phyloP scores from a whole-genome alignment of 2,113 vertebrate species.

The Oreotrochilus melanogaster region DNA sequence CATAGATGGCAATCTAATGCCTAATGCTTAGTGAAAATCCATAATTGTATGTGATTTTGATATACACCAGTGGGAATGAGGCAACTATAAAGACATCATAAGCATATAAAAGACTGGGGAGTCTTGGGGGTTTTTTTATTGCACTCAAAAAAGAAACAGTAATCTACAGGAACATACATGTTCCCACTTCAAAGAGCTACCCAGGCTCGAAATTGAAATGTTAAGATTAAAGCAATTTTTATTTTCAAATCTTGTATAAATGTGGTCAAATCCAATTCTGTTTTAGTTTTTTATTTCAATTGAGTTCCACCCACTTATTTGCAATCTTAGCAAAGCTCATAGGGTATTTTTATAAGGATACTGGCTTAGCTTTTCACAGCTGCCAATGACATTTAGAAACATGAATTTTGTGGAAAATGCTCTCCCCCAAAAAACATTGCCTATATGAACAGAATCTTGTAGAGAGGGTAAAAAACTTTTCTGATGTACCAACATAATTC shows the following conservation, averaged over 20 bases:
- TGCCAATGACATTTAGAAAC: slow-evolving; percentile 9
- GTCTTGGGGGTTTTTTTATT: neutral
- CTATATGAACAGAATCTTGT: neutral
- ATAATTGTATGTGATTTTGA: neutral
- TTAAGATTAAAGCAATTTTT: slow-evolving; percentile 4
- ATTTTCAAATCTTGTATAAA: slow-evolving; percentile 20
- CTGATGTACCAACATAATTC: neutral
- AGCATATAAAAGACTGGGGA: neutral
- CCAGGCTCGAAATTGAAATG: neutral
- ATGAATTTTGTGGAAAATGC: neutral
- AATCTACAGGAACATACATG: neutral
- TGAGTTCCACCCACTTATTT: slow-evolving; percentile 28
- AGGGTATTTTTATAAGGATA: neutral
- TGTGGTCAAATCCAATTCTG: slow-evolving; percentile 7
- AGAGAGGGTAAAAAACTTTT: neutral
- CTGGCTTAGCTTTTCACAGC: neutral
- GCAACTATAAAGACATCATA: neutral
- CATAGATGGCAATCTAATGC: neutral
- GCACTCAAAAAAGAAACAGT: neutral
- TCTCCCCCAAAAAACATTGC: neutral
- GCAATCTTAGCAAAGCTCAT: neutral
- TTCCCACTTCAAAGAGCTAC: neutral
- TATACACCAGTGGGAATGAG: neutral
- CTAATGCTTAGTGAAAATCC: neutral
- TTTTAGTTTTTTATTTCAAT: slow-evolving; percentile 30